A percentile compares a stretch with the other conserved stretches of the same genome.
phyloP scores from a whole-genome alignment of 2,113 vertebrate genomes.

The Athene noctua region DNA sequence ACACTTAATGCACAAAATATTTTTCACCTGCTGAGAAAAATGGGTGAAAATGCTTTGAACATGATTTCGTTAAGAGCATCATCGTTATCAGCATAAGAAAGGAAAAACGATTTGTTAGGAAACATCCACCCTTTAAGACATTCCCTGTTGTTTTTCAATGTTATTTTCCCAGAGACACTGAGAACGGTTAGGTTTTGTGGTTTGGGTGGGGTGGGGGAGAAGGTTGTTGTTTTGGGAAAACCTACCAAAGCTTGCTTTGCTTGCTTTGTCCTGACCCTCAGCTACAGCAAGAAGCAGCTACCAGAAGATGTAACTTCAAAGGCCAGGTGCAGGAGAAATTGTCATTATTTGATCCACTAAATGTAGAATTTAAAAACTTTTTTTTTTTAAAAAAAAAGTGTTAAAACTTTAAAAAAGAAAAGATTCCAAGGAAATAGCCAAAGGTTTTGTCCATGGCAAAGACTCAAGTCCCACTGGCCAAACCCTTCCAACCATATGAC shows the following conservation, averaged over 20 bases:
- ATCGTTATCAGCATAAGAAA: background rate
- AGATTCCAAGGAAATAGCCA: background rate
- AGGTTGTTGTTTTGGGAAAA: background rate
- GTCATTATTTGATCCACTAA: background rate
- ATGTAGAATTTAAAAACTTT: background rate
- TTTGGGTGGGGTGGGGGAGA: background rate
- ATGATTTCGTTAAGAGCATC: rapidly evolving
- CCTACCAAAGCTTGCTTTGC: background rate
- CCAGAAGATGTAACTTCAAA: background rate
- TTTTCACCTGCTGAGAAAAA: background rate
- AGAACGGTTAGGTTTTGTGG: background rate
- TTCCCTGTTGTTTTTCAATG: background rate
- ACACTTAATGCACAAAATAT: background rate
- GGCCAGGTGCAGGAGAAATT: background rate
- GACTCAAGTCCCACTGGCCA: background rate
- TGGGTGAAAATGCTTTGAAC: background rate
- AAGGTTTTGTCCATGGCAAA: background rate
- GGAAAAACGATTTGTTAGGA: background rate
- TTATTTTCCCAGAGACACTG: background rate
- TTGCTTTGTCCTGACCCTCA: background rate
- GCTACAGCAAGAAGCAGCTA: background rate
- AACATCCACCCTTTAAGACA: background rate
- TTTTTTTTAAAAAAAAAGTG: background rate
- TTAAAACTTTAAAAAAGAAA: background rate
- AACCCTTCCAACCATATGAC: background rate